Evolutionary conservation across 2,797 vertebrate genomes (phyloP), one percentile per base, ranked within the genome.

Genomic region (Erethizon dorsatum): DNA sequence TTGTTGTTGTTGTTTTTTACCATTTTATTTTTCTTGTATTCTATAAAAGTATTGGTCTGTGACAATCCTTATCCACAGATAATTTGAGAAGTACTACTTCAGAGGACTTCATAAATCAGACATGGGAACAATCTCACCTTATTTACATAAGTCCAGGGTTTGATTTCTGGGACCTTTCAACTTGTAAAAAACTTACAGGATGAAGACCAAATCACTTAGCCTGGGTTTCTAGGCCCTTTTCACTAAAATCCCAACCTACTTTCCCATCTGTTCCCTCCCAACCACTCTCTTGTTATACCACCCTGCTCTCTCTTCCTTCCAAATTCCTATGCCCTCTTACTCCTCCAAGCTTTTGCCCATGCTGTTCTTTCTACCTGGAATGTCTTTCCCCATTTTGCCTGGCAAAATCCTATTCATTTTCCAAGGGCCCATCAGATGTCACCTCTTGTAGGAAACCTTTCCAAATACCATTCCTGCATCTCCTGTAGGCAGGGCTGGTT

Each of bases 1-100:
- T 50, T 9, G 52, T 50, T 87, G 14, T 54, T 54, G 56, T 57
- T 28, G 7, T 69, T 65, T 3, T 18, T 37, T 57, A 5, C 33
- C 41, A 13, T 90, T 92, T 89, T 78, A 37, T 95, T 88, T 94
- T 90, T 54, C 15, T 95, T 78, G 9, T 67, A 91, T 92, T 84
- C 93, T 73, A 71, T 41, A 22, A 83, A 97, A 91, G 71, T 69
- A 52, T 13, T 50, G 18, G 45, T 80, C 77, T 88, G 47, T 90
- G 57, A 63, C 5, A 0, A 33, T 37, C 37, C 56, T 50, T 67
- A 28, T 63, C 15, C 17, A 22, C 77, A 65, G 63, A 52, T 88
- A 20, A 11, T 54, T 73, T 75, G 57, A 73, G 47, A 94, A 91
- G 33, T 14, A 31, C 11, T 37, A 9, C 59, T 52, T 47, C 10